These are phyloP conservation scores for Chrysina gloriosa DNA, from an alignment of 2,888 invertebrate species.

Conservation along the genomic window DNA sequence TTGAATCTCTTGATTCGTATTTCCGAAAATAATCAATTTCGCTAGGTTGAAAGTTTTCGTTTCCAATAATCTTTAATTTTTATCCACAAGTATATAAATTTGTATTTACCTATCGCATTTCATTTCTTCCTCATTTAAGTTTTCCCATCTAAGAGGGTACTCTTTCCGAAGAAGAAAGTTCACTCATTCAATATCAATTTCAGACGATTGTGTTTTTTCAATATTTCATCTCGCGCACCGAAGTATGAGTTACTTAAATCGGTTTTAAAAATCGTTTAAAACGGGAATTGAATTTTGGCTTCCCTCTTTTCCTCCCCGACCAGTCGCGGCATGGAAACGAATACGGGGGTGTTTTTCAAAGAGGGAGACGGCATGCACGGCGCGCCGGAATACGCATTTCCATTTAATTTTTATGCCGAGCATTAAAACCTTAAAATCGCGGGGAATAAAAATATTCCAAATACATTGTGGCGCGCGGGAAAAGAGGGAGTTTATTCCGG, in stretches of 20 bases:
- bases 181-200: constrained; percentile 37
- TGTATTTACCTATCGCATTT: constrained; percentile 11
- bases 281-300: constrained; percentile 64
- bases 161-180: constrained; percentile 15
- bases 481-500: constrained; percentile 30
- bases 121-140: constrained; percentile 25
- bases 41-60: background rate
- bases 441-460: constrained; percentile 65
- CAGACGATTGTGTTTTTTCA: constrained; percentile 40
- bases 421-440: constrained; percentile 60
- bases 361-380: constrained; percentile 11
- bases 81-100: constrained; percentile 3
- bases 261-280: constrained; percentile 66
- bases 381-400: constrained; percentile 56
- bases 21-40: background rate
- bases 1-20: too few species aligned
- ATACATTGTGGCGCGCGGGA: constrained; percentile 56
- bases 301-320: constrained; percentile 34
- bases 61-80: background rate
- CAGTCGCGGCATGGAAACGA: constrained; percentile 1
- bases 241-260: constrained; percentile 53
- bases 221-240: constrained; percentile 41
- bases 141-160: constrained; percentile 1
- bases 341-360: background rate
- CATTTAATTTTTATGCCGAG: constrained; percentile 64